Evolutionary conservation across 2,113 vertebrate genomes (phyloP), one percentile per base, ranked within the genome.

Genomic region (Sinocyclocheilus grahami): DNA sequence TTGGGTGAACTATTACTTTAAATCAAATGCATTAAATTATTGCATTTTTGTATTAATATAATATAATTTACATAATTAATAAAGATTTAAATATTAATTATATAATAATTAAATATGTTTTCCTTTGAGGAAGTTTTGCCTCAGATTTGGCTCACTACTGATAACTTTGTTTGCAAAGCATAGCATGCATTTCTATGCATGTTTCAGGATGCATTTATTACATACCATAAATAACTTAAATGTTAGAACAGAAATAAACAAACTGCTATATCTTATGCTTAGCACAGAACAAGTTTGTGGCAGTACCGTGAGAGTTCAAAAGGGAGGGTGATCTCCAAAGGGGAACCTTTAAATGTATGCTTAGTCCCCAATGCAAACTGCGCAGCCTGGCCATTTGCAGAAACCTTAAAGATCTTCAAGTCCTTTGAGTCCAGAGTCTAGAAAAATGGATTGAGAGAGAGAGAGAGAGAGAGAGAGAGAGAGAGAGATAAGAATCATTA

Each of bases 381-480:
- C 9, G 96, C 96, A 27, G 93, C 92, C 91, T 98, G 96, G 74
- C 96, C 96, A 89, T 97, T 97, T 18, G 95, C 95, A 0, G 91
- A 91, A 87, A 97, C 97, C 10, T 96, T 96, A 55, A 92, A 88
- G 85, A 99, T 92, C 72, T 93, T 95, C 46, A 99, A 87, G 1
- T 97, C 97, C 85, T 91, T 96, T 18, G 96, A 96, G 91, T 99
- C 98, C 92, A 99, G 94, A 85, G 93, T 94, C 98, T 99, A 92
- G 48, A 91, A 91, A 85, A 48, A 85, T n/a, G 20, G 58, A 60
- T 58, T 2, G 37, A 37, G 37, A 37, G 4, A 37, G 37, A 37
- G 33, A 37, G 33, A 37, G 37, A 37, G 37, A 37, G 37, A 37
- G 37, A 37, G 4, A 37, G 37, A 37, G 33, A 37, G 33, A 37